phyloP scores from a whole-genome alignment of 2,113 vertebrate genomes.

The Brienomyrus longianalis region DNA sequence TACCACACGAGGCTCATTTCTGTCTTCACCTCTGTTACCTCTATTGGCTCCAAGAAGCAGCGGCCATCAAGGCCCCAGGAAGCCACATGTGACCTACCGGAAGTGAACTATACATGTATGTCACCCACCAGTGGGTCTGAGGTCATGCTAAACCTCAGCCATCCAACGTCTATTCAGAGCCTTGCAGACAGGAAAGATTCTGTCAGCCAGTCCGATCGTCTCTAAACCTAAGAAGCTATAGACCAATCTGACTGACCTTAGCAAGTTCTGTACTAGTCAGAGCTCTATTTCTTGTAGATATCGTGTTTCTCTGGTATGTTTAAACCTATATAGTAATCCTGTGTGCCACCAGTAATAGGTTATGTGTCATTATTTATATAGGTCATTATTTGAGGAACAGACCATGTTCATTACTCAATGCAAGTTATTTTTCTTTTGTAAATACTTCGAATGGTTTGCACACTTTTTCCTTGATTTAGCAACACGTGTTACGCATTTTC shows the following conservation, averaged over 20 bases:
- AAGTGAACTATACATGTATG: conserved; percentile 45
- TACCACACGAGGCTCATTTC: conserved; percentile 74
- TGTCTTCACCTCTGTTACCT: conserved; percentile 61
- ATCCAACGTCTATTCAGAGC: conserved; percentile 36
- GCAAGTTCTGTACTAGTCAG: background rate
- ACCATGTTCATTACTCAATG: background rate
- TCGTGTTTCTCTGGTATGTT: background rate
- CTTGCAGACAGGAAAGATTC: conserved; percentile 44
- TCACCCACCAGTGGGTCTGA: conserved; percentile 48
- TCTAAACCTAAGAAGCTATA: background rate
- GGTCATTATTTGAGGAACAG: background rate
- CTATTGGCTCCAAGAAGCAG: conserved; percentile 36
- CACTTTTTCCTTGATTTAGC: background rate
- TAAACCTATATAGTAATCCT: background rate
- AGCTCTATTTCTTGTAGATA: background rate
- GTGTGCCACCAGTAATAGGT: background rate
- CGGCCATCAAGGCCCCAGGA: conserved; percentile 28
- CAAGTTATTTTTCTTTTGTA: background rate
- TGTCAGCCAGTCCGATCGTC: background rate
- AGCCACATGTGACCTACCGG: conserved; percentile 29
- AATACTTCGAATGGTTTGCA: background rate
- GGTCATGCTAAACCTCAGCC: conserved; percentile 38
- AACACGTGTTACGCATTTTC: background rate
- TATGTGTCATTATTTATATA: background rate
- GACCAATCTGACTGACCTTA: background rate